Conservation (phyloP, 2,888 invertebrate species). For the Oasisia sp. region DNA sequence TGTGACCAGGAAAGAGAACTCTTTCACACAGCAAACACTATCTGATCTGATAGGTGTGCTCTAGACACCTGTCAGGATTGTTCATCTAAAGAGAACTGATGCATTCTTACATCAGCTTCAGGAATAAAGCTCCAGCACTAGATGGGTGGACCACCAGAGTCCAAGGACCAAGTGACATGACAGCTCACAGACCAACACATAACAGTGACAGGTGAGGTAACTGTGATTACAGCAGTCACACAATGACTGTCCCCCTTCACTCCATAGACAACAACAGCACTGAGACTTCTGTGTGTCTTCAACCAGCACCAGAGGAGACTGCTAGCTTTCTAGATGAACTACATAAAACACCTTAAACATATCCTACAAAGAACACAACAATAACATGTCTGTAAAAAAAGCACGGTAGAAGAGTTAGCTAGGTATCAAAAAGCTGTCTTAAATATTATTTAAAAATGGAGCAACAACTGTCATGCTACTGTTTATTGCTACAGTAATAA, state of each 20-base stretch:
- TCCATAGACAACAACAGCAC: neutral
- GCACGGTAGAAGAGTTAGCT: no score
- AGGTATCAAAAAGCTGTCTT: no score
- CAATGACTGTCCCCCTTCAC: neutral
- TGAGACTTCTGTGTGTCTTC: no score
- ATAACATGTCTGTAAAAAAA: no score
- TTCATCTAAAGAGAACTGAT: neutral
- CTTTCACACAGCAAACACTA: neutral
- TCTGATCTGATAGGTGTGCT: neutral
- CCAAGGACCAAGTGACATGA: neutral
- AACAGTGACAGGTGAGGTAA: neutral
- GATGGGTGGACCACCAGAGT: neutral
- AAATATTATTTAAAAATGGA: no score
- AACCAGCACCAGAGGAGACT: no score
- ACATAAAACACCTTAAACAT: no score
- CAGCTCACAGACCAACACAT: neutral
- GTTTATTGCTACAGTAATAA: no score
- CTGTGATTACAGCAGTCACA: neutral
- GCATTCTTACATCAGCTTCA: neutral
- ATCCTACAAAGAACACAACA: no score
- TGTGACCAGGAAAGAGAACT: neutral
- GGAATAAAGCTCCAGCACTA: neutral
- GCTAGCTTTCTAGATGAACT: no score
- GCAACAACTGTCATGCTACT: no score
- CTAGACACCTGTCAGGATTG: neutral